Evolutionary conservation across 2,797 vertebrate species (phyloP).

Genomic region (Oophaga sylvatica): DNA sequence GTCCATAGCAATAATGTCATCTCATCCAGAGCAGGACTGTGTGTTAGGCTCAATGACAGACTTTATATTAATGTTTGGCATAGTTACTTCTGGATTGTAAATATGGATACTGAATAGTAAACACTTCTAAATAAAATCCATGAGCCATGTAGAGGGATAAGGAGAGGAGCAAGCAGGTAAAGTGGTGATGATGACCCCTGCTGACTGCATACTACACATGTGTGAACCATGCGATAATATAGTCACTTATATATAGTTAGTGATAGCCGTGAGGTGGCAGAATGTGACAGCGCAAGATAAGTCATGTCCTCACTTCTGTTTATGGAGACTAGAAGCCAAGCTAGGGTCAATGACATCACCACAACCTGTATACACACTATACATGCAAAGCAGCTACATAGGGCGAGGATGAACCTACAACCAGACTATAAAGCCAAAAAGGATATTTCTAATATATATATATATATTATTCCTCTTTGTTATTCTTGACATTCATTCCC

Average conservation of each 20-base stretch:
- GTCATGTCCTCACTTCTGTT: background rate
- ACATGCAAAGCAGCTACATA: background rate
- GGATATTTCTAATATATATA: background rate
- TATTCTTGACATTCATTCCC: too few species aligned
- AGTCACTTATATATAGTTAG: background rate
- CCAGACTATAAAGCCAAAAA: background rate
- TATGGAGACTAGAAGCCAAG: background rate
- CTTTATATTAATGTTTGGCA: background rate
- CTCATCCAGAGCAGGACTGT: background rate
- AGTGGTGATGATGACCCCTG: slow-evolving; percentile 23
- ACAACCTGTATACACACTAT: slow-evolving; percentile 4
- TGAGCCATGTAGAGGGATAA: background rate
- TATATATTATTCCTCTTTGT: background rate
- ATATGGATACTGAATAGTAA: background rate
- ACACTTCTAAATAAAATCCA: background rate
- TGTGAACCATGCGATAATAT: slow-evolving; percentile 33
- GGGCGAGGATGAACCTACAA: background rate
- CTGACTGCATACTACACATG: slow-evolving; percentile 32
- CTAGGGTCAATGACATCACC: slow-evolving; percentile 15
- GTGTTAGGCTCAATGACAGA: background rate
- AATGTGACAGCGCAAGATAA: slow-evolving; percentile 17
- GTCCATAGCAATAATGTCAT: slow-evolving; percentile 4
- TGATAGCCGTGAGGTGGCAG: slow-evolving; percentile 13
- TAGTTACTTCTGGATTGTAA: too few species aligned
- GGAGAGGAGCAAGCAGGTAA: background rate